phyloP scores from a whole-genome alignment of 2,888 invertebrate genomes.

The Nipponacmea schrenckii region DNA sequence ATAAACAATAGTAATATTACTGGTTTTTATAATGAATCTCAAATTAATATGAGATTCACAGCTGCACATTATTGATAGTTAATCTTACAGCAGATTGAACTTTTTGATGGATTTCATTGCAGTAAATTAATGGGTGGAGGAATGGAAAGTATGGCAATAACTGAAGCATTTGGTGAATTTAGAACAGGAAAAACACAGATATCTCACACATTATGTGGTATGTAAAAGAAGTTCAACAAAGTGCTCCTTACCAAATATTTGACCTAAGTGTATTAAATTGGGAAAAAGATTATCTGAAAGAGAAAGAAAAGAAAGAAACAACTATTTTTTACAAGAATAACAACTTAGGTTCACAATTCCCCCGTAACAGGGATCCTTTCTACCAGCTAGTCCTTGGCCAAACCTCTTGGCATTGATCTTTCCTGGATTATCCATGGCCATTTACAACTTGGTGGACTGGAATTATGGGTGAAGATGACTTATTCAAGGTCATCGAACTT shows the following conservation, averaged over 20 bases:
- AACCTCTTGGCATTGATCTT: too few relatives aligned
- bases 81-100: neutral
- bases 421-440: too few relatives aligned
- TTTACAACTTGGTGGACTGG: too few relatives aligned
- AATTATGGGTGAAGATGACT: too few relatives aligned
- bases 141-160: constrained; percentile 85
- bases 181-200: constrained; percentile 85
- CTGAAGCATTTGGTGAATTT: constrained; percentile 86
- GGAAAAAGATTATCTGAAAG: too few relatives aligned
- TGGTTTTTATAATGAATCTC: neutral
- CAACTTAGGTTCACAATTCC: too few relatives aligned
- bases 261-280: constrained; percentile 82
- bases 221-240: constrained; percentile 19
- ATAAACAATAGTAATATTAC: neutral
- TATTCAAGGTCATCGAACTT: too few relatives aligned
- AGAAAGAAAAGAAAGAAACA: too few relatives aligned
- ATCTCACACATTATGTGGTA: constrained; percentile 80
- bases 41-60: neutral
- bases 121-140: constrained; percentile 83
- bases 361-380: too few relatives aligned
- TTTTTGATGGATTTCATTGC: constrained; percentile 6
- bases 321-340: too few relatives aligned
- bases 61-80: too few relatives aligned
- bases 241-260: constrained; percentile 69
- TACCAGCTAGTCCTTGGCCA: too few relatives aligned